Evolutionary conservation across 2,113 vertebrate species (phyloP).

Genomic region (Rousettus leschenaultii): DNA sequence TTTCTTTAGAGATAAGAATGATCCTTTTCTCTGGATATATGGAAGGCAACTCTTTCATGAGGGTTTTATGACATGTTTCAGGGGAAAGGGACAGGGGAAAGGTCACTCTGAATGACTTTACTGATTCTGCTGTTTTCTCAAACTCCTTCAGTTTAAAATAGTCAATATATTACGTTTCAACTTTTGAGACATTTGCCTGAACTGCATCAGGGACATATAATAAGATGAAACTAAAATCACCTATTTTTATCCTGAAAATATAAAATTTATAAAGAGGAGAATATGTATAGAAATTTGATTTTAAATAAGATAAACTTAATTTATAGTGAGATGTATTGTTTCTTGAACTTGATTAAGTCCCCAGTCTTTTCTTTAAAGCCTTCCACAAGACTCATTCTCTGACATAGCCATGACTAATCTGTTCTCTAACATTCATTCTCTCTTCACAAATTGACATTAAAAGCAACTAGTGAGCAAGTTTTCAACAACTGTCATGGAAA

Average conservation of each 20-base stretch:
- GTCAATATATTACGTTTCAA: not conserved
- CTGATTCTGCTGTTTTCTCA: not conserved
- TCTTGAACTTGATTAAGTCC: not conserved
- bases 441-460: not conserved
- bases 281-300: not conserved
- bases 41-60: not conserved
- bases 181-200: not conserved
- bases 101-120: not conserved
- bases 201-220: not conserved
- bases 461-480: not conserved
- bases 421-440: not conserved
- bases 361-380: not conserved
- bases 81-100: not conserved
- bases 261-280: not conserved
- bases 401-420: not conserved
- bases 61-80: not conserved
- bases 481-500: not conserved
- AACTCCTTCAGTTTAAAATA: not conserved
- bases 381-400: not conserved
- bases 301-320: not conserved
- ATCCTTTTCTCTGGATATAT: not conserved
- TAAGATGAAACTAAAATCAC: not conserved
- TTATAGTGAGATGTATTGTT: not conserved
- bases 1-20: not conserved
- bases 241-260: not conserved